phyloP scores from a whole-genome alignment of 2,113 vertebrate genomes.

The Rhinolophus sinicus region DNA sequence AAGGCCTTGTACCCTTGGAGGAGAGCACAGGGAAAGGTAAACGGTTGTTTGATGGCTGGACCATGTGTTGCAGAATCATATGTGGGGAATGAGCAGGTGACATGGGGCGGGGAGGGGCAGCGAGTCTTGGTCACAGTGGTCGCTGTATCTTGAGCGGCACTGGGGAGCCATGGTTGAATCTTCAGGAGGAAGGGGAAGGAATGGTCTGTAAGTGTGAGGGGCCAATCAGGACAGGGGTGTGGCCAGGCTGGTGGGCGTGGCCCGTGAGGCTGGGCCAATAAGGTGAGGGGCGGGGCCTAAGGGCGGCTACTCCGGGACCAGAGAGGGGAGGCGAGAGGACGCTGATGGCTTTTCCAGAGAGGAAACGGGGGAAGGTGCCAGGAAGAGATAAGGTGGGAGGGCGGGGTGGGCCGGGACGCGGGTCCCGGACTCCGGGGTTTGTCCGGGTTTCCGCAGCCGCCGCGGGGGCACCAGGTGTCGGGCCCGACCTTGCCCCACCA shows the following conservation, averaged over 20 bases:
- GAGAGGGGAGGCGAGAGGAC: neutral
- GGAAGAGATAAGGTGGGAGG: slow-evolving; percentile 82
- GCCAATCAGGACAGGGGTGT: neutral
- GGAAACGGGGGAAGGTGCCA: slow-evolving; percentile 79
- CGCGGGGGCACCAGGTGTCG: slow-evolving; percentile 74
- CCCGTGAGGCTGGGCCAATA: neutral
- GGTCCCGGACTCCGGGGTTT: slow-evolving; percentile 71
- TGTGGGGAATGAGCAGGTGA: neutral
- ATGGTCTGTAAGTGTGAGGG: neutral
- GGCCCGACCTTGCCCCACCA: neutral
- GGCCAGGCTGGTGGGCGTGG: neutral
- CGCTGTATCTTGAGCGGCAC: fast-evolving
- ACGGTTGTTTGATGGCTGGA: neutral
- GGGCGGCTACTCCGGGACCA: neutral
- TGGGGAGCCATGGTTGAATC: neutral
- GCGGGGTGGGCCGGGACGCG: slow-evolving; percentile 31
- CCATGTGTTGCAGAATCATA: neutral
- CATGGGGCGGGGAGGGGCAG: neutral
- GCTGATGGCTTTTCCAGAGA: slow-evolving; percentile 78
- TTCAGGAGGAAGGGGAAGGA: too few species aligned
- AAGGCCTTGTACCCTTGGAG: neutral
- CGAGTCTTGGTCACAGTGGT: neutral
- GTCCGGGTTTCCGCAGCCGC: slow-evolving; percentile 76
- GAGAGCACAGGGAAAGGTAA: neutral
- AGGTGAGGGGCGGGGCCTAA: neutral